Conservation (phyloP, 2,888 invertebrate species). For the Cremastinae sp. region DNA sequence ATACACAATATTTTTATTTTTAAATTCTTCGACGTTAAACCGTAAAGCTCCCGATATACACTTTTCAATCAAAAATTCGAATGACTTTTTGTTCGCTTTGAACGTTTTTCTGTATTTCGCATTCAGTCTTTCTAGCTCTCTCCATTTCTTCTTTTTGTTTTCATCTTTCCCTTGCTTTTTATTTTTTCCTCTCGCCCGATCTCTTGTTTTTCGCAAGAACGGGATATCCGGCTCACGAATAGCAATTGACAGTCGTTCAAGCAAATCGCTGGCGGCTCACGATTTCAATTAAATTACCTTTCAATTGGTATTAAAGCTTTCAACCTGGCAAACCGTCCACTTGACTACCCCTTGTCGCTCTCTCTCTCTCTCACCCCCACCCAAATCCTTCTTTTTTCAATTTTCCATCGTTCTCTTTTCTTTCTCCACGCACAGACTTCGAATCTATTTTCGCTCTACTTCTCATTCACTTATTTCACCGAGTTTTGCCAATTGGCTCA, state of each 20-base stretch:
- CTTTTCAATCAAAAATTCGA: conserved; percentile 1
- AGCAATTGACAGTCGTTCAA: conserved; percentile 70
- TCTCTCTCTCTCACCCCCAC: not conserved
- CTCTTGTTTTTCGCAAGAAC: conserved; percentile 28
- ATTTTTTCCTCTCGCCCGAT: conserved; percentile 11
- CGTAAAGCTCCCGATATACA: conserved; percentile 1
- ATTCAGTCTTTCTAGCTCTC: not conserved
- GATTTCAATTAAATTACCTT: conserved; percentile 72
- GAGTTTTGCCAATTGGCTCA: conserved; percentile 2
- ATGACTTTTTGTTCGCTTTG: conserved; percentile 9
- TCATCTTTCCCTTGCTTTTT: conserved; percentile 20
- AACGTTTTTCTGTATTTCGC: conserved; percentile 1
- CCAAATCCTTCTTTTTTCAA: not conserved
- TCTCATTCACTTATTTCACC: conserved; percentile 20
- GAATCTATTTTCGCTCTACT: conserved; percentile 29
- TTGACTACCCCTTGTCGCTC: conserved; percentile 20
- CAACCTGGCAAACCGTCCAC: conserved; percentile 13
- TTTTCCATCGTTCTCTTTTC: conserved; percentile 1
- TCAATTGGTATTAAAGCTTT: conserved; percentile 57
- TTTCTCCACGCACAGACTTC: not conserved
- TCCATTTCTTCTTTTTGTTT: conserved; percentile 3
- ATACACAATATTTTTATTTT: too few relatives aligned
- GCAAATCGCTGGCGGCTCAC: conserved; percentile 70
- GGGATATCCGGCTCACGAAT: conserved; percentile 52
- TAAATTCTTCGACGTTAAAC: too few relatives aligned